Evolutionary conservation across 2,797 vertebrate species (phyloP).

Genomic region (Cygnus olor): DNA sequence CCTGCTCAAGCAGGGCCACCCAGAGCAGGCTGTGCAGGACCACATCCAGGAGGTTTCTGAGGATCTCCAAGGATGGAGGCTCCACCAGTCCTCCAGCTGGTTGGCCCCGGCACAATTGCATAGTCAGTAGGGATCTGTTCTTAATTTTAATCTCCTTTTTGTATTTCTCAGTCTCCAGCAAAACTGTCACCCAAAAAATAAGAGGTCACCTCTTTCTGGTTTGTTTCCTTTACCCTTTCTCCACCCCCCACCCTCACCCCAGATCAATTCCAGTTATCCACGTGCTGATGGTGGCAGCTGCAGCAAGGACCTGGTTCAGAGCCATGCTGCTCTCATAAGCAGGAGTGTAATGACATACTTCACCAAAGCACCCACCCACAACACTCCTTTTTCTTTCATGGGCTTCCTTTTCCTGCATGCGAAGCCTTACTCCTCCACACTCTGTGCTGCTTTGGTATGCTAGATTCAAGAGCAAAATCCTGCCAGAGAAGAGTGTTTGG

Average conservation of each 20-base stretch:
- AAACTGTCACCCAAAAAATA: not conserved
- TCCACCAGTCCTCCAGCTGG: not conserved
- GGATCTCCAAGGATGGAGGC: not conserved
- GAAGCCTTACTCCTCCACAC: not conserved
- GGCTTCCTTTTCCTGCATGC: not conserved
- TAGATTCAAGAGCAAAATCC: not conserved
- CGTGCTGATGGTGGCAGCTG: not conserved
- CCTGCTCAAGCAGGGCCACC: not conserved
- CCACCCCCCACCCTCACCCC: not conserved
- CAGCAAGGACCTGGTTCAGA: not conserved
- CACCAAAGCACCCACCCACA: not conserved
- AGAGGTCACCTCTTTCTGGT: not conserved
- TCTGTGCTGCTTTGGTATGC: not conserved
- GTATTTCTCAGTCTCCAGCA: not conserved
- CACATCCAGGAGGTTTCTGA: not conserved
- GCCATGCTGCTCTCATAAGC: not conserved
- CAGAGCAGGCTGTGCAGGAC: not conserved
- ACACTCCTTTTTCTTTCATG: not conserved
- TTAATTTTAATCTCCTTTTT: not conserved
- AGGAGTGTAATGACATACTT: not conserved
- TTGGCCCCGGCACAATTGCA: not conserved
- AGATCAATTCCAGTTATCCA: not conserved
- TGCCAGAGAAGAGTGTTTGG: not conserved
- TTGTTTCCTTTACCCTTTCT: not conserved
- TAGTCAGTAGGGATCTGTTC: not conserved